Conservation (phyloP, 2,113 vertebrate species). For the Aegypius monachus region DNA sequence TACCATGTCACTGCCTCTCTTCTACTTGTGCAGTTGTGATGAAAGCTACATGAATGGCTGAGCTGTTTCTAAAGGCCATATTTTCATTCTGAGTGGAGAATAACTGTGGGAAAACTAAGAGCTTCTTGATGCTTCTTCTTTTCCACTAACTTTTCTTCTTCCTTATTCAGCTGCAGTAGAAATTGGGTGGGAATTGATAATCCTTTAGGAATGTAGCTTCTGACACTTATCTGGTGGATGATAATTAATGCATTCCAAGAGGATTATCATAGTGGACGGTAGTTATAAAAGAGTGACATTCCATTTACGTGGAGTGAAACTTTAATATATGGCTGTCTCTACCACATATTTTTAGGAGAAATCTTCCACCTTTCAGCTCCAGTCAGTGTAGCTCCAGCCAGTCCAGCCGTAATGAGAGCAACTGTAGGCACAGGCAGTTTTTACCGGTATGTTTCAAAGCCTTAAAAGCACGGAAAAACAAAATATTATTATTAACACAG, state of each 20-base stretch:
- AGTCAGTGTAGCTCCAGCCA: not conserved
- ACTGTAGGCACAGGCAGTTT: not conserved
- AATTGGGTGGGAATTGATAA: conserved; percentile 54
- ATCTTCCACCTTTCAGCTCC: conserved; percentile 29
- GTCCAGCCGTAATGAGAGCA: conserved; percentile 11
- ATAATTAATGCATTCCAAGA: conserved; percentile 64
- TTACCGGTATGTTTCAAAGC: not conserved
- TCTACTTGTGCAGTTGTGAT: conserved; percentile 3
- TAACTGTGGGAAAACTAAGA: conserved; percentile 16
- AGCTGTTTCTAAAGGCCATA: not conserved
- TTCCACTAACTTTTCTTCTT: conserved; percentile 39
- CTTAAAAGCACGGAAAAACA: not conserved
- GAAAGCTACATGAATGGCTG: conserved; percentile 22
- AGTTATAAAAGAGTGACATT: conserved; percentile 61
- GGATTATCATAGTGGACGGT: conserved; percentile 64
- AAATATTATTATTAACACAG: not conserved
- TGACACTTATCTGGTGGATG: conserved; percentile 62
- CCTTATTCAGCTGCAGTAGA: not conserved
- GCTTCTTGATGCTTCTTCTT: not conserved
- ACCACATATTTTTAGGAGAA: not conserved
- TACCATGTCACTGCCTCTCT: conserved; percentile 16
- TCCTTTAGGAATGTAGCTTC: conserved; percentile 57
- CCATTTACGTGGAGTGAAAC: conserved; percentile 58
- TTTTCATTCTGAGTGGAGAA: conserved; percentile 32
- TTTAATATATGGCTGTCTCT: conserved; percentile 43